These are phyloP conservation scores for Rhagoletis pomonella DNA, from an alignment of 1,140 invertebrate genomes.

Conservation along the genomic window DNA sequence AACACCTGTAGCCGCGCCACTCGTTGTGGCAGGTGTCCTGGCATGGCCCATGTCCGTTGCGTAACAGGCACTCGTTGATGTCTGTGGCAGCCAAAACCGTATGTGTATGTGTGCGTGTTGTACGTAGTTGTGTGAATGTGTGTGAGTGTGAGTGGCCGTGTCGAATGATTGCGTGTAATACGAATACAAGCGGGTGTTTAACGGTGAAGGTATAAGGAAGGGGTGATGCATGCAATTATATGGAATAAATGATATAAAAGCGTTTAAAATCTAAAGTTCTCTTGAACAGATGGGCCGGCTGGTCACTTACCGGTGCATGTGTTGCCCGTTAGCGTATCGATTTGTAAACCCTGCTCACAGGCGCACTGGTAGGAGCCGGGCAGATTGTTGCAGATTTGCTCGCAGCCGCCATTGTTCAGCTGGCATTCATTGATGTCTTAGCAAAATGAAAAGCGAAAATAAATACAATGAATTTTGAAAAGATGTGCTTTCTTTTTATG, in stretches of 20 bases:
- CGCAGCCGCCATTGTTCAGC: slow-evolving; percentile 80
- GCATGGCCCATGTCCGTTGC: slow-evolving; percentile 82
- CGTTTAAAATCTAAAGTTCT: not conserved
- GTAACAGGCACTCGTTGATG: slow-evolving; percentile 78
- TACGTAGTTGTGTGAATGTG: not conserved
- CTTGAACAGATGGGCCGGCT: not conserved
- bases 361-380: slow-evolving; percentile 82
- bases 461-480: not conserved
- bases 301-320: slow-evolving; percentile 71
- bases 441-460: slow-evolving; percentile 3
- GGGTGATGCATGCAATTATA: not conserved
- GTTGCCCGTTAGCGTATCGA: slow-evolving; percentile 59
- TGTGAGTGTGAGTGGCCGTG: not conserved
- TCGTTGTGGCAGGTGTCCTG: slow-evolving; percentile 81
- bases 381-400: slow-evolving; percentile 80
- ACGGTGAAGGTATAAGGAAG: not conserved
- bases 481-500: not conserved
- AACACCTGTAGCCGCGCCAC: slow-evolving; percentile 78
- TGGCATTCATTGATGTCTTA: slow-evolving; percentile 87
- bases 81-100: slow-evolving; percentile 70
- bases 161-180: not conserved
- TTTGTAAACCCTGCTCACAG: slow-evolving; percentile 78
- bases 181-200: not conserved
- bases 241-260: slow-evolving; percentile 20
- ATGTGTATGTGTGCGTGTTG: not conserved